Base-by-base conservation (phyloP, 2,113 vertebrate genomes). In the Phalacrocorax carbo region DNA sequence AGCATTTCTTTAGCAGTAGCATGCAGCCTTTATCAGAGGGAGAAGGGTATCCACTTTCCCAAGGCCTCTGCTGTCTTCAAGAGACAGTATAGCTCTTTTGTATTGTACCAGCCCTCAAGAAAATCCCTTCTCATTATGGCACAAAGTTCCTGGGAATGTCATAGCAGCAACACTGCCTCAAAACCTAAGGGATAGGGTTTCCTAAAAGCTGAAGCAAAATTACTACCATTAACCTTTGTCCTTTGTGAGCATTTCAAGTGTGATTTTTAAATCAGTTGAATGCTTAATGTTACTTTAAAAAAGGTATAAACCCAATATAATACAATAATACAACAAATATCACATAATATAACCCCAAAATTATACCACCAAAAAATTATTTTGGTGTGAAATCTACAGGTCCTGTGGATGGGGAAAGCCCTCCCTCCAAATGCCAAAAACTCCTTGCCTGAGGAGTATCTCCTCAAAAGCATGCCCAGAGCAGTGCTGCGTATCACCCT, bases 401-500 rank as follows among this genome's bases (percentile, higher is more conserved):
- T 52, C 10, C 7, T 52, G 10, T 44, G 10, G 49, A 5, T 65
- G 55, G 40, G 26, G 11, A 60, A 93, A n/a, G 4, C 22, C n/a
- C 10, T 82, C 21, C 49, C 34, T 86, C 42, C 5, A 1, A 52
- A 19, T 2, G 2, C 27, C 48, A 34, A 62, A 79, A 40, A 3
- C 42, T 68, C n/a, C 27, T 61, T 80, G 32, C 29, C 9, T 1
- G 7, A 52, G 49, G 30, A 78, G 15, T 13, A 19, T 18, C 5
- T 51, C 32, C 13, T 12, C 42, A 79, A 30, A 82, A 68, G 14
- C 7, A n/a, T 10, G 14, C 26, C 42, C 68, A 29, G 3, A 61
- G 49, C 18, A 73, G 40, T 20, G 60, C 40, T 11, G 5, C 7
- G 0, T 26, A 38, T 19, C 2, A 0, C 2, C 13, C 34, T 48